phyloP scores from a whole-genome alignment of 1,140 invertebrate genomes.

The Apis cerana region DNA sequence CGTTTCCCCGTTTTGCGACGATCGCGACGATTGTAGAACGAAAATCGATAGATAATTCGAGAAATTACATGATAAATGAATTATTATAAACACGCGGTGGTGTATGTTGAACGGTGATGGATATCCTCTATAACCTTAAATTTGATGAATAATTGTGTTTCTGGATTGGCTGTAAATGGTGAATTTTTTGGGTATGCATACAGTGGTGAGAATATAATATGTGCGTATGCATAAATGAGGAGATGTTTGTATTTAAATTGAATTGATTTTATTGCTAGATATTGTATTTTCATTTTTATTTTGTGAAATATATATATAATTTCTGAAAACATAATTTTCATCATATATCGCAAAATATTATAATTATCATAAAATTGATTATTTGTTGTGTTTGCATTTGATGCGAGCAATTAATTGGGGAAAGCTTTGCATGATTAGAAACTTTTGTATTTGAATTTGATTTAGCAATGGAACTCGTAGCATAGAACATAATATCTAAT shows the following conservation, averaged over 20 bases:
- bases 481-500: not conserved
- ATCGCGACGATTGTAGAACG: not conserved
- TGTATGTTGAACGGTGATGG: not conserved
- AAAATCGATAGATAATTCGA: not conserved
- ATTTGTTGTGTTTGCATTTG: slow-evolving; percentile 4
- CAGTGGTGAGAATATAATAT: not conserved
- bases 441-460: slow-evolving; percentile 6
- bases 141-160: not conserved
- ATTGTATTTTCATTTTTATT: not conserved
- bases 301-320: not conserved
- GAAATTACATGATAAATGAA: not conserved
- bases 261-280: not conserved
- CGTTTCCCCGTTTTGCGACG: not conserved
- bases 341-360: not conserved
- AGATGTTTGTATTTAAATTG: not conserved
- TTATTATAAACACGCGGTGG: not conserved
- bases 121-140: slow-evolving; percentile 24
- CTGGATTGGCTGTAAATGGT: not conserved
- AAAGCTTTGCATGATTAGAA: slow-evolving; percentile 4
- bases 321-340: too few relatives aligned
- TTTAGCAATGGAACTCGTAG: slow-evolving; percentile 11
- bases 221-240: not conserved
- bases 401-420: not conserved
- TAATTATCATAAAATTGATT: not conserved
- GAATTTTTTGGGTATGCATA: not conserved